A percentile compares a stretch with the other conserved stretches of the same genome.
Conservation (phyloP, 1,140 invertebrate genomes). For the Gonatopus flavifemur region DNA sequence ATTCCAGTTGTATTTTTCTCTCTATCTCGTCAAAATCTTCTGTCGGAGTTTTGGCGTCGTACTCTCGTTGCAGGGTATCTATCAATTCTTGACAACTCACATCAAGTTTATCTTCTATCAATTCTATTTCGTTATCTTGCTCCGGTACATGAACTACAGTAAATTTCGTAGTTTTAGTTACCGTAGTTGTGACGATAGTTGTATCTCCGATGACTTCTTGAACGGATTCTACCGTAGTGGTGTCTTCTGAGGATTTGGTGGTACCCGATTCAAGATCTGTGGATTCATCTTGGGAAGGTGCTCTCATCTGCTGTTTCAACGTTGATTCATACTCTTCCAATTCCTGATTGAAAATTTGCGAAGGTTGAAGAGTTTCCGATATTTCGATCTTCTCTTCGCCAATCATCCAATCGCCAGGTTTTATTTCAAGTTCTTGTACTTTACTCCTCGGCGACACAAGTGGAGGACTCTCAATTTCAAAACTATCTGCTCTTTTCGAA, state of each 20-base stretch:
- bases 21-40: slow-evolving; percentile 23
- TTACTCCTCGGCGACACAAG: slow-evolving; percentile 41
- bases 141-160: slow-evolving; percentile 41
- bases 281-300: slow-evolving; percentile 23
- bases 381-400: slow-evolving; percentile 56
- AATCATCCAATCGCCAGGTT: slow-evolving; percentile 53
- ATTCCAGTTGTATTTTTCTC: slow-evolving; percentile 1
- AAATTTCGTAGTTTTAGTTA: slow-evolving; percentile 34
- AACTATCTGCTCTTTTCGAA: slow-evolving; percentile 34
- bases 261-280: slow-evolving; percentile 26
- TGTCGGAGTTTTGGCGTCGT: slow-evolving; percentile 48
- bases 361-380: slow-evolving; percentile 47
- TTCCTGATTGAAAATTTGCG: slow-evolving; percentile 50
- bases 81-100: slow-evolving; percentile 53
- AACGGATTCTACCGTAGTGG: slow-evolving; percentile 30
- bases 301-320: slow-evolving; percentile 18
- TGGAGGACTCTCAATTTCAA: slow-evolving; percentile 51
- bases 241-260: slow-evolving; percentile 32
- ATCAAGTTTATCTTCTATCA: slow-evolving; percentile 51
- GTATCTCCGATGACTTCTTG: slow-evolving; percentile 10
- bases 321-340: slow-evolving; percentile 48
- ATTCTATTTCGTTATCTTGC: slow-evolving; percentile 46
- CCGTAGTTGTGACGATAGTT: not conserved
- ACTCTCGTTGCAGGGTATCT: slow-evolving; percentile 46
- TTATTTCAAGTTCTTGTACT: slow-evolving; percentile 46